Base-by-base conservation (phyloP, 2,888 invertebrate species). In the Portevinia maculata region DNA sequence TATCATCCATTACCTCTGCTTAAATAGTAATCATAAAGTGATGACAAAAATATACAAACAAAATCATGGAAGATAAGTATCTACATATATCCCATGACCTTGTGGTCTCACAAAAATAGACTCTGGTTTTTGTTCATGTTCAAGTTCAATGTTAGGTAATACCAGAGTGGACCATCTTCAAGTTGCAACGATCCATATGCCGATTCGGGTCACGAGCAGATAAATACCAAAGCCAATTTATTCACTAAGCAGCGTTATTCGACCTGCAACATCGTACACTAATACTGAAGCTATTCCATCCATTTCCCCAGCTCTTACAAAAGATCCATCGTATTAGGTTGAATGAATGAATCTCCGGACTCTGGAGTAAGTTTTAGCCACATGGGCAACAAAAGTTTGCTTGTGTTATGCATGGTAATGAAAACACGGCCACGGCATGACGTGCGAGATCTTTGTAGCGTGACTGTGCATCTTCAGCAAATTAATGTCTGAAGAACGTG, bases 121-220 rank as follows among this genome's bases (percentile, higher is more conserved):
- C 24, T 59, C 30, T 6, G 48, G 30, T 50, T n/a, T 52, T 28
- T 19, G 0, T 34, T 32, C 67, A 74, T 74, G 79, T 79, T 60
- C 79, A 79, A 79, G 79, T 74, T 79, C 79, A 79, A 69, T 74
- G 79, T 79, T 69, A 74, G 50, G 57, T 64, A 74, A 79, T 57
- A 55, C 69, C 53, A 67, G 41, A 50, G 37, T 28, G 24, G 60
- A 59, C 48, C 50, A 60, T 69, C 69, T 69, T 37, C 46, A 41
- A 28, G 37, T 21, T 3, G 6, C 50, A 57, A 30, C 17, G 41
- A 37, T 32, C 13, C 17, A 48, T 46, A 34, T 52, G 24, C 57
- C 32, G 48, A 79, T 62, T 34, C 48, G 57, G 79, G 75, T 79
- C 69, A 75, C 74, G 62, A 75, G 59, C 60, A 74, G 60, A 79